Base-by-base conservation (phyloP, 2,113 vertebrate species). In the Xenotilapia leptura region DNA sequence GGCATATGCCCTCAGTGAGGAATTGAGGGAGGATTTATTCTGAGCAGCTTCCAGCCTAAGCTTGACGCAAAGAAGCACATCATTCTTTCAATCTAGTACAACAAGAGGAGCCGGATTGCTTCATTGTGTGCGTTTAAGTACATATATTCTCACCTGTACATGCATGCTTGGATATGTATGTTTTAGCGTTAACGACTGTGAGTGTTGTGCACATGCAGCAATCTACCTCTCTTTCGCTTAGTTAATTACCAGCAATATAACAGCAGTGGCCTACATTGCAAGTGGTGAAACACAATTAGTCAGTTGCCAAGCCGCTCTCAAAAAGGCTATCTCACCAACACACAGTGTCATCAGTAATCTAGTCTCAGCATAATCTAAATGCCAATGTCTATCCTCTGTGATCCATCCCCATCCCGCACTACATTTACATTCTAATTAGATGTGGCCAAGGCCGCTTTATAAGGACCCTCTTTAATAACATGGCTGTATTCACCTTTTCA, bases 371-470 rank as follows among this genome's bases (percentile, higher is more conserved):
- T 94, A 94, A 94, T 96, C 94, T 95, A 95, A 96, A 96, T 96
- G 95, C 95, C 93, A 95, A 94, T 95, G 95, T 93, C 94, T 93
- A 93, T 95, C 94, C 92, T 93, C 89, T 90, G 95, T 94, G 93
- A 95, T 94, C 94, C 93, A 92, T 92, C 90, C 85, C 83, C 82
- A 82, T 87, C 92, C 90, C 87, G 89, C 91, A 91, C 89, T 90
- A 87, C 93, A 95, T 96, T 96, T 96, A 94, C 95, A 95, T 95
- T 95, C 92, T 95, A 95, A 95, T 96, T 95, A 93, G 92, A 93
- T 93, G 90, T 92, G 93, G 93, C 90, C 91, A 40, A 70, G 89
- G 91, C 87, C 40, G 79, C 90, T 94, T 95, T 83, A 92, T 94
- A 91, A 92, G 92, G 89, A 91, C 92, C 89, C 90, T 92, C 88